A percentile compares a stretch with the other conserved stretches of the same genome.
Evolutionary conservation across 2,113 vertebrate species (phyloP).

Genomic region (Prietella phreatophila): DNA sequence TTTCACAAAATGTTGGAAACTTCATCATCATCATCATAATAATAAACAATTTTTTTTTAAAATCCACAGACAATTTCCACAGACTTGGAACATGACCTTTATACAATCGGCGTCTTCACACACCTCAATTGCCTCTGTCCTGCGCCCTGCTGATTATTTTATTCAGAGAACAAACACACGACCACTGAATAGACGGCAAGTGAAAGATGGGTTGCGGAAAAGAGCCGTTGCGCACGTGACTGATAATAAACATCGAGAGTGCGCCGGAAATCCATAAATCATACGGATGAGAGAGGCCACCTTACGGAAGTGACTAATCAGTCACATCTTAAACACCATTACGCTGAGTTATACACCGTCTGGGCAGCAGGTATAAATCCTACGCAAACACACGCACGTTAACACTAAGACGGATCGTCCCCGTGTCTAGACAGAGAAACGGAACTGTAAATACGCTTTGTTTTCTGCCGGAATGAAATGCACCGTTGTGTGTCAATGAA

Average conservation of each 20-base stretch:
- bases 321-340: slow-evolving; percentile 35
- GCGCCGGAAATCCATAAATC: slow-evolving; percentile 29
- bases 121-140: background rate
- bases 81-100: background rate
- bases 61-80: background rate
- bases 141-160: background rate
- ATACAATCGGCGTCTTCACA: background rate
- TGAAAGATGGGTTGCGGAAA: background rate
- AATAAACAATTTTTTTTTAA: no score
- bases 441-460: background rate
- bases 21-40: no score
- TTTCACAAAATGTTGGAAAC: no score
- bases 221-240: background rate
- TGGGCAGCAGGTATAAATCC: slow-evolving; percentile 36
- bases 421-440: background rate
- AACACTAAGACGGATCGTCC: background rate
- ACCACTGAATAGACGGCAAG: background rate
- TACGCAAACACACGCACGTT: background rate
- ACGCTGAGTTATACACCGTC: slow-evolving; percentile 36
- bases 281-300: slow-evolving; percentile 2
- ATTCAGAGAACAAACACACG: background rate
- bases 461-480: no score
- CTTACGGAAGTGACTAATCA: slow-evolving; percentile 37
- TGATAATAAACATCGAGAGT: slow-evolving; percentile 15
- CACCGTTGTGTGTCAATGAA: background rate